Base-by-base conservation (phyloP, 2,113 vertebrate species). In the Hippocampus zosterae region DNA sequence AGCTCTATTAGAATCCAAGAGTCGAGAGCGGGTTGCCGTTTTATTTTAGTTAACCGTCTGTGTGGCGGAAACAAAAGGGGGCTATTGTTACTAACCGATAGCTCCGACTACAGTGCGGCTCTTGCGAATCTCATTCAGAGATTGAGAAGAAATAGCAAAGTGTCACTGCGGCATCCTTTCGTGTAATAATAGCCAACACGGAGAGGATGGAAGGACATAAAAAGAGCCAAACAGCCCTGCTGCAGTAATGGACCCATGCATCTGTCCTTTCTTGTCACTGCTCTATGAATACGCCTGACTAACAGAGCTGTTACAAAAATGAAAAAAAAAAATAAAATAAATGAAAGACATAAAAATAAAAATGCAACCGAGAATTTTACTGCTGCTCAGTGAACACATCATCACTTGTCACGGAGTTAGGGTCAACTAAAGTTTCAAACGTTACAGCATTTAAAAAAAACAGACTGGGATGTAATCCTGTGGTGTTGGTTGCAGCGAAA, bases 161-260 rank as follows among this genome's bases (percentile, higher is more conserved):
- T 16, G 33, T 71, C 53, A 72, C 59, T 48, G 67, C 57, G 46
- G 61, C 21, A 41, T 64, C 71, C 67, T 74, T 70, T 77, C 60
- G 68, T 52, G 78, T 85, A 84, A 86, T 87, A 76, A 86, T 76
- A 77, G 84, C 68, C 19, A 50, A 50, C 71, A 70, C 16, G 23
- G 68, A 73, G 81, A 84, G 83, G 83, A 84, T 83, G 89, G 80
- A 89, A 81, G 63, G 71, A 73, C 80, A 81, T 81, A 81, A 78
- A 61, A 59, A 50, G 71, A 76, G 71, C 67, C 77, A 87, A 88
- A 87, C 73, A 80, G 75, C 72, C 77, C 53, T 74, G 78, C 57
- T 59, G 79, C 60, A 62, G 64, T 71, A 73, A 82, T 73, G 72
- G 81, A 84, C 65, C 69, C 61, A 16, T 23, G 48, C 33, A 52